These are phyloP conservation scores for Tapera naevia DNA, from an alignment of 2,797 vertebrate species.

Conservation along the genomic window DNA sequence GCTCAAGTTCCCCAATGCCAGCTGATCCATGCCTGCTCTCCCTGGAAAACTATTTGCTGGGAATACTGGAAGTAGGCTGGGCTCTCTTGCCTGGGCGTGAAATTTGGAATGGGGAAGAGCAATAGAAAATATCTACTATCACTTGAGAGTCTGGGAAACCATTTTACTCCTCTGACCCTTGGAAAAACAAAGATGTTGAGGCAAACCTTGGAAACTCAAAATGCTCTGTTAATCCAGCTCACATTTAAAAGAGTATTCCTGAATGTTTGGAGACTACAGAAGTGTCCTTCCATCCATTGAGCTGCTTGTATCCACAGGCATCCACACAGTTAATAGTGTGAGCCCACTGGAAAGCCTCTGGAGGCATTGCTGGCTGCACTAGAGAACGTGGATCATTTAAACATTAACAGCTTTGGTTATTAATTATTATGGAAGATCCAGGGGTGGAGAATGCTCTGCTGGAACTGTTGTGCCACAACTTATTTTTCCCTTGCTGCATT, in stretches of 20 bases:
- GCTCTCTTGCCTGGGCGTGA: background rate
- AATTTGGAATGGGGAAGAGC: background rate
- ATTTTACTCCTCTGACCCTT: background rate
- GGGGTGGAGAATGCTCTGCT: constrained; percentile 2
- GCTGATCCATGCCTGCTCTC: constrained; percentile 54
- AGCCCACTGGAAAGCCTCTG: constrained; percentile 17
- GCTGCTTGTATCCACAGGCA: constrained; percentile 1
- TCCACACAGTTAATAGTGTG: background rate
- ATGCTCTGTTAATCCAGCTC: background rate
- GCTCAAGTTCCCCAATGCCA: constrained; percentile 23
- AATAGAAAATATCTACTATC: background rate
- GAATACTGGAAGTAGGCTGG: constrained; percentile 9
- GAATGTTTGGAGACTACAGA: background rate
- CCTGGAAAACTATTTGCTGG: constrained; percentile 39
- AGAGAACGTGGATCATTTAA: constrained; percentile 13
- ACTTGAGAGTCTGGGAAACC: background rate
- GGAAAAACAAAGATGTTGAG: background rate
- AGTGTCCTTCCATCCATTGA: background rate
- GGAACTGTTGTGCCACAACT: background rate
- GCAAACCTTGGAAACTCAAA: background rate
- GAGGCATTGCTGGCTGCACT: background rate
- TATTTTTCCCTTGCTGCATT: background rate
- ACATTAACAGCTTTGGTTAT: constrained; percentile 46
- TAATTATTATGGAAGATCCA: constrained; percentile 46
- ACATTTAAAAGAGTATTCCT: background rate